Evolutionary conservation across 2,113 vertebrate genomes (phyloP).

Genomic region (Megaceryle maxima): DNA sequence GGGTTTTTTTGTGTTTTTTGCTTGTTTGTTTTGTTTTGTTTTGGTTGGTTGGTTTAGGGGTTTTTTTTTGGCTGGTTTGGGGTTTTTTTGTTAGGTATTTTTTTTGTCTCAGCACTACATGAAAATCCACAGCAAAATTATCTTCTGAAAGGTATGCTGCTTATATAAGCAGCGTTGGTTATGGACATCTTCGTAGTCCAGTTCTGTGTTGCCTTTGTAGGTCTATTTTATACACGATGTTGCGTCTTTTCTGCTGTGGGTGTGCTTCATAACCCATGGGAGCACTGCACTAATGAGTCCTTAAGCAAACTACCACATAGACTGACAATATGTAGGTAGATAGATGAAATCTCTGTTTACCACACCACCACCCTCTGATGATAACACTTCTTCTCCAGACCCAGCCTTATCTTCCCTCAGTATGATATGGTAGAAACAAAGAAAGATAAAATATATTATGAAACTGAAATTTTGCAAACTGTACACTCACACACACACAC

Average conservation of each 20-base stretch:
- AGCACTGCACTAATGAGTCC: neutral
- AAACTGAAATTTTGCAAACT: neutral
- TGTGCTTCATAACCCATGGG: neutral
- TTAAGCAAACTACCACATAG: fast-evolving
- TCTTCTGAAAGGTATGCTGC: neutral
- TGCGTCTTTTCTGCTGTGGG: neutral
- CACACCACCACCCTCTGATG: neutral
- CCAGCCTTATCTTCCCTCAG: neutral
- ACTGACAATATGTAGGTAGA: neutral
- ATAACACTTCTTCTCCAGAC: neutral
- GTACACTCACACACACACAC: too few species aligned
- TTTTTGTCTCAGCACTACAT: fast-evolving
- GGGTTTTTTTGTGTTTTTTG: too few species aligned
- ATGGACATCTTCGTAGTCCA: neutral
- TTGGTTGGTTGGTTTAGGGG: too few species aligned
- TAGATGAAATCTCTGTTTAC: neutral
- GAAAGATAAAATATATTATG: neutral
- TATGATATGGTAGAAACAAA: neutral
- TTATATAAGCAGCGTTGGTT: neutral
- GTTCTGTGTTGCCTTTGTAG: neutral
- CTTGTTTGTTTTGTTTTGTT: too few species aligned
- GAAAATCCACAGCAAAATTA: neutral
- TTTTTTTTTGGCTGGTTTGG: too few species aligned
- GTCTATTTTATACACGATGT: neutral
- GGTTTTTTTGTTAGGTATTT: too few species aligned